Percentiles rank a stretch among this genome's conserved stretches.
Evolutionary conservation across 2,888 invertebrate genomes (phyloP).

Genomic region (Amorpha juglandis): DNA sequence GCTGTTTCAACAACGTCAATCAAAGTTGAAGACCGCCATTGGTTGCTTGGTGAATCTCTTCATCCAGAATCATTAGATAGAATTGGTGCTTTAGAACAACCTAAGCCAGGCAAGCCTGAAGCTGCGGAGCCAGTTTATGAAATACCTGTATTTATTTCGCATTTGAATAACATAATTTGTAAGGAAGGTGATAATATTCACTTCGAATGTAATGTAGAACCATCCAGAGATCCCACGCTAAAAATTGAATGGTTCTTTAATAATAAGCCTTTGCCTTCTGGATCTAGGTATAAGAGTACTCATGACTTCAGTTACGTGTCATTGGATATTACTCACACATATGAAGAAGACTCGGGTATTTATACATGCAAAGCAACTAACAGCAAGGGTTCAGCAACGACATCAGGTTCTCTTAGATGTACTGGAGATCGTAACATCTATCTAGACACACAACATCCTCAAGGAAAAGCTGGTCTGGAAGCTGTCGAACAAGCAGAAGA

Average conservation of each 20-base stretch:
- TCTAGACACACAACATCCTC: conserved; percentile 97
- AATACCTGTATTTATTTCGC: conserved; percentile 94
- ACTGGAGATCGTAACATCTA: conserved; percentile 91
- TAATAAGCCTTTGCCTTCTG: conserved; percentile 93
- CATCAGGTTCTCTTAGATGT: conserved; percentile 94
- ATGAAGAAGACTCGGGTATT: conserved; percentile 96
- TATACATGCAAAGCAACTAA: conserved; percentile 96
- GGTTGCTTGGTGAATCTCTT: conserved; percentile 93
- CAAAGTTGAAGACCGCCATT: conserved; percentile 94
- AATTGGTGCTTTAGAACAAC: conserved; percentile 93
- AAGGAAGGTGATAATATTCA: conserved; percentile 94
- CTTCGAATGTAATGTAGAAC: conserved; percentile 96
- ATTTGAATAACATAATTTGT: conserved; percentile 95
- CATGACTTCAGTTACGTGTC: conserved; percentile 98
- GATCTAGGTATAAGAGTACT: conserved; percentile 95
- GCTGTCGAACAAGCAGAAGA: conserved; percentile 96
- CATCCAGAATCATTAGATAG: conserved; percentile 95
- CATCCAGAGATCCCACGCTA: conserved; percentile 95
- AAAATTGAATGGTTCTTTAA: conserved; percentile 98
- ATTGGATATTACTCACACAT: conserved; percentile 93
- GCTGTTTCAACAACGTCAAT: conserved; percentile 96
- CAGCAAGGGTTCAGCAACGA: conserved; percentile 94
- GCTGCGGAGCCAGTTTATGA: conserved; percentile 91
- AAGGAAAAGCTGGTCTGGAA: conserved; percentile 94
- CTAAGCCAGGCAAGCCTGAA: conserved; percentile 87